Percentiles rank a stretch among this genome's conserved stretches.
Evolutionary conservation across 2,797 vertebrate genomes (phyloP).

Genomic region (Pyrrhura leucotis): DNA sequence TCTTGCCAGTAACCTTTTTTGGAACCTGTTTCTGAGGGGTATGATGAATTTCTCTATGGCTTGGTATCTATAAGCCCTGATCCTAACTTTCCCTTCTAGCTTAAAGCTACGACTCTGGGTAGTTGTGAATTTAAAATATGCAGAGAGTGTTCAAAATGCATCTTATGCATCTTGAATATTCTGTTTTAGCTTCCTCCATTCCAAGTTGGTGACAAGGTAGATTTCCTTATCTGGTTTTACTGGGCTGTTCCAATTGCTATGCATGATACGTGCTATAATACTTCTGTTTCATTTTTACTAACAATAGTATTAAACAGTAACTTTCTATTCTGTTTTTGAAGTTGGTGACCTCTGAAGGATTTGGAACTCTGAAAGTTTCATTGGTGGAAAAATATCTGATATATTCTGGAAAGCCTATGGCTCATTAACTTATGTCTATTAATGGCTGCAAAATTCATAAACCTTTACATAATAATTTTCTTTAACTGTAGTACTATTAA

Average conservation of each 20-base stretch:
- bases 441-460: slow-evolving; percentile 70
- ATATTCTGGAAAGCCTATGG: slow-evolving; percentile 55
- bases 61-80: background rate
- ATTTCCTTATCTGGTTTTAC: background rate
- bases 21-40: background rate
- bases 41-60: background rate
- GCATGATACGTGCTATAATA: background rate
- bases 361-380: slow-evolving; percentile 58
- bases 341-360: slow-evolving; percentile 71
- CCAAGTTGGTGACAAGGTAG: background rate
- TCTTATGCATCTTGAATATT: background rate
- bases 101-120: background rate
- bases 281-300: slow-evolving; percentile 25
- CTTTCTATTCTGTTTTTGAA: slow-evolving; percentile 51
- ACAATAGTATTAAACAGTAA: background rate
- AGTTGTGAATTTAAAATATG: background rate
- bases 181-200: background rate
- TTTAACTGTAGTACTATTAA: slow-evolving; percentile 65
- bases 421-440: slow-evolving; percentile 66
- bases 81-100: background rate
- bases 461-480: slow-evolving; percentile 74
- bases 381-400: slow-evolving; percentile 58
- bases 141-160: background rate
- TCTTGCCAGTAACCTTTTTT: background rate
- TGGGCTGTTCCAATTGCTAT: background rate